Evolutionary conservation across 2,888 invertebrate genomes (phyloP), one percentile per base, ranked within the genome.

Genomic region (Callinectes sapidus): DNA sequence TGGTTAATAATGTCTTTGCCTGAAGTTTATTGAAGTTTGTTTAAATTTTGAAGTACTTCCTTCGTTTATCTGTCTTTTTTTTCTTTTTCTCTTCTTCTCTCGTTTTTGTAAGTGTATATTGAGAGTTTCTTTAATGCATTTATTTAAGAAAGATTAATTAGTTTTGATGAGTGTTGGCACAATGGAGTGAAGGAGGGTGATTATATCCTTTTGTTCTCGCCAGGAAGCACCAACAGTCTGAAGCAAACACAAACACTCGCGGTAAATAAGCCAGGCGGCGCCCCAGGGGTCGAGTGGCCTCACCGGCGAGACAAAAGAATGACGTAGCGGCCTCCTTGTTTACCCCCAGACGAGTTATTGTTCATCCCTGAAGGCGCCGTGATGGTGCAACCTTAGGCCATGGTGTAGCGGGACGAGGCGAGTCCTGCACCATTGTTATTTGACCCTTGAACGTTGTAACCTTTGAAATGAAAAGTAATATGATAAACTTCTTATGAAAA

Each of bases 301-400:
- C 10, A 71, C 28, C n/a, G 28, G n/a, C 16, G 35, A 35, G 81
- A 81, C 32, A 81, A 81, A 35, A 81, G 81, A 81, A 35, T 35
- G 81, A 35, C 14, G 81, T 32, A 81, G 81, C 35, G 81, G 81
- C 35, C 35, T 35, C 81, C 81, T 81, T 81, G 81, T 81, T 35
- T 81, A 28, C 81, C 81, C 32, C 81, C 35, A 13, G 35, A 81
- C 81, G 35, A 81, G 35, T 81, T 35, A 81, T 35, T 81, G 81
- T 81, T 81, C 14, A 81, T 35, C 35, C 81, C 81, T 32, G 35
- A 81, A 81, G 81, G 35, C 14, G 2, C 81, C 35, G 35, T 81
- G 81, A 35, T 16, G 81, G 32, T 2, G 35, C n/a, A 16, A 28
- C 10, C 13, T 14, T 16, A 35, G 18, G 32, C 35, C 16, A 32